These are phyloP conservation scores for Pao palembangensis DNA, from an alignment of 2,113 vertebrate species.

Conservation along the genomic window DNA sequence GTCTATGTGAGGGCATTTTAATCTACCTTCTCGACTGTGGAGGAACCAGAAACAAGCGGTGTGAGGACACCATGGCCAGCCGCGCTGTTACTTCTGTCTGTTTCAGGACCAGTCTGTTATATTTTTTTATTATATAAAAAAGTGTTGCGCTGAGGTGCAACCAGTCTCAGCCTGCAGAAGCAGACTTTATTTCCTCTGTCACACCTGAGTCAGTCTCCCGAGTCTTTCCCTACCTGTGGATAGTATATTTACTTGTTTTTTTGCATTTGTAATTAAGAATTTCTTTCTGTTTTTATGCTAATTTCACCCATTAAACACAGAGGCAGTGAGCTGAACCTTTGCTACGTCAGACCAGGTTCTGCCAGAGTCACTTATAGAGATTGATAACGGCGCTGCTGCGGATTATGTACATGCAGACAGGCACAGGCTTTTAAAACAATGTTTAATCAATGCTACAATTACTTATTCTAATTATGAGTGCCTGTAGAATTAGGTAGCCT, in stretches of 20 bases:
- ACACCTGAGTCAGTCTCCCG: too few species aligned
- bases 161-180: too few species aligned
- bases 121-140: too few species aligned
- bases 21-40: background rate
- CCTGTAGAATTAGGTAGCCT: conserved; percentile 21
- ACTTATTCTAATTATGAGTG: conserved; percentile 18
- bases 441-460: conserved; percentile 36
- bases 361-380: conserved; percentile 11
- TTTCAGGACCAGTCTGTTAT: too few species aligned
- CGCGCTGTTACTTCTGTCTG: too few species aligned
- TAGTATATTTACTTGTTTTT: too few species aligned
- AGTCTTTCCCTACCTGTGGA: too few species aligned
- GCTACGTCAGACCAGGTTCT: conserved; percentile 13
- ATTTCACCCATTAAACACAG: conserved; percentile 6
- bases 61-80: too few species aligned
- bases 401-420: background rate
- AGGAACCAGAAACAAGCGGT: too few species aligned
- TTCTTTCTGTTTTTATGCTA: background rate
- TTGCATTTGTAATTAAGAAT: background rate
- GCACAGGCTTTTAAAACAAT: conserved; percentile 7
- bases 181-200: too few species aligned
- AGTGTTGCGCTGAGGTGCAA: too few species aligned
- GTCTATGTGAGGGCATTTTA: conserved; percentile 7
- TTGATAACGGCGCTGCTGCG: conserved; percentile 1
- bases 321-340: conserved; percentile 2